Conservation (phyloP, 2,888 invertebrate species). For the Chironomus tentans region DNA sequence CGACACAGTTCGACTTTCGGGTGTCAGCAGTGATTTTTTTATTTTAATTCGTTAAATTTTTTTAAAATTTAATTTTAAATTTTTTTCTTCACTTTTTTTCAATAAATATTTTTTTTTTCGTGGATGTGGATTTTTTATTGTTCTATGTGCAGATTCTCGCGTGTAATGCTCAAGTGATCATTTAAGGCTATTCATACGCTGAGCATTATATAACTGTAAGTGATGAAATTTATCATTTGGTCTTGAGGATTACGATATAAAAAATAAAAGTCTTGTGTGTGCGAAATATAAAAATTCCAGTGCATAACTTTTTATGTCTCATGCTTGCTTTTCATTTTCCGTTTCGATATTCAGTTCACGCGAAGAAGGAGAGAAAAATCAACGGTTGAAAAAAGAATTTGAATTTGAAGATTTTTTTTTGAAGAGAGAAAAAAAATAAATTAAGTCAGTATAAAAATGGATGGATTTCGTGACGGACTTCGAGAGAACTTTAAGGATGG, state of each 20-base stretch:
- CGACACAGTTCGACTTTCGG: background rate
- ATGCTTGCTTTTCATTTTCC: background rate
- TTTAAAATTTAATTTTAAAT: background rate
- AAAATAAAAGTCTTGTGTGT: background rate
- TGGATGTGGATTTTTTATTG: background rate
- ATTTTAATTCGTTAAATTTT: background rate
- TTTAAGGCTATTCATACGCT: background rate
- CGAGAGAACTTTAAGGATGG: background rate
- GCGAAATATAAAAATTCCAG: background rate
- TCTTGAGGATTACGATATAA: background rate
- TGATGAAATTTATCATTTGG: no score
- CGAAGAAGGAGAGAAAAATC: no score
- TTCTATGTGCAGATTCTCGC: background rate
- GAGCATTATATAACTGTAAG: slow-evolving; percentile 1
- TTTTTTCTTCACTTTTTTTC: no score
- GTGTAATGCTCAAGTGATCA: background rate
- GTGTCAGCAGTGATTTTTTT: background rate
- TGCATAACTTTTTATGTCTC: background rate
- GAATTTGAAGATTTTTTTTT: background rate
- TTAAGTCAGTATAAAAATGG: background rate
- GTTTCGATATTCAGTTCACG: no score
- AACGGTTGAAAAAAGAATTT: background rate
- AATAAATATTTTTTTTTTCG: background rate
- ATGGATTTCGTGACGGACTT: background rate
- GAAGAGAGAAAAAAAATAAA: background rate